Percentiles rank a stretch among this genome's conserved stretches.
These are phyloP conservation scores for Tenebrio molitor DNA, from an alignment of 1,140 invertebrate genomes.

Conservation along the genomic window DNA sequence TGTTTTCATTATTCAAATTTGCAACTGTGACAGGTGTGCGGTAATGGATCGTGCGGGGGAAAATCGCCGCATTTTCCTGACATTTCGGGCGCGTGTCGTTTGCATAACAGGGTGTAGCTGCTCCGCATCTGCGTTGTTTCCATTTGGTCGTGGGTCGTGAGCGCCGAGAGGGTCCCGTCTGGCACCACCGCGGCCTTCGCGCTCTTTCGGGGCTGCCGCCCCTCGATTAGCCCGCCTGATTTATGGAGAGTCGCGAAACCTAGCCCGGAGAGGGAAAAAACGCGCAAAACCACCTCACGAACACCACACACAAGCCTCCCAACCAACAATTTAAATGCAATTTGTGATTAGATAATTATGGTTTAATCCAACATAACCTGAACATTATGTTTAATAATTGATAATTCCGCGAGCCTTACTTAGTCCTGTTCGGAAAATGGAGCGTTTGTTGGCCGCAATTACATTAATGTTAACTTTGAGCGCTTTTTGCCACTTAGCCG, in stretches of 20 bases:
- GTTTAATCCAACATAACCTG: constrained; percentile 45
- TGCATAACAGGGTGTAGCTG: constrained; percentile 27
- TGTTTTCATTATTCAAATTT: constrained; percentile 38
- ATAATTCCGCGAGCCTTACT: constrained; percentile 44
- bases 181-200: too few relatives aligned
- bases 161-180: constrained; percentile 41
- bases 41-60: not conserved
- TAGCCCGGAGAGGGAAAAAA: constrained; percentile 29
- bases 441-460: constrained; percentile 42
- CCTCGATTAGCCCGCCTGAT: too few relatives aligned
- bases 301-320: constrained; percentile 40
- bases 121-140: constrained; percentile 12
- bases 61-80: constrained; percentile 10
- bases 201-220: too few relatives aligned
- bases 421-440: constrained; percentile 23
- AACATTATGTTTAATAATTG: constrained; percentile 48
- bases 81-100: not conserved
- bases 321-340: constrained; percentile 49
- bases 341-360: constrained; percentile 50
- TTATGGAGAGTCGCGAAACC: too few relatives aligned
- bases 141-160: constrained; percentile 38
- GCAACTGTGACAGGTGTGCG: constrained; percentile 36
- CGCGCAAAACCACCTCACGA: constrained; percentile 34
- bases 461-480: constrained; percentile 30
- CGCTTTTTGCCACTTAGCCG: constrained; percentile 30